phyloP scores from a whole-genome alignment of 1,140 invertebrate species.

The Pseudomyrmex flavicornis region DNA sequence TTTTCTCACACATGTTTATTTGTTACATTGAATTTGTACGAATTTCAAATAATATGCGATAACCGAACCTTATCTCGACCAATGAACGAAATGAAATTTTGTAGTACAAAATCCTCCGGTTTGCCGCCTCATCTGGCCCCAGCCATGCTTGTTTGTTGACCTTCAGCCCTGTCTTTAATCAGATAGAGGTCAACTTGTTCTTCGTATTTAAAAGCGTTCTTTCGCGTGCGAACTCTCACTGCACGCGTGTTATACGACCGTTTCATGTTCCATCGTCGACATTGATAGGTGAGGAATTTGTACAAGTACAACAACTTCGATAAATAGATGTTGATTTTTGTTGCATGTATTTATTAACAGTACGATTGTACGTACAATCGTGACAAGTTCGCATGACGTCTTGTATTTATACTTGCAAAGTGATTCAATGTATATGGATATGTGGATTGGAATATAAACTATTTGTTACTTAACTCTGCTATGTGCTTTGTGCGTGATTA shows the following conservation, averaged over 20 bases:
- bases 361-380: background rate
- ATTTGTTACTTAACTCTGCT: background rate
- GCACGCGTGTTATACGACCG: background rate
- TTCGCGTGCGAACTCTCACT: conserved; percentile 31
- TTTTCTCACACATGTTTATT: background rate
- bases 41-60: background rate
- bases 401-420: background rate
- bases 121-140: conserved; percentile 20
- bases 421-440: background rate
- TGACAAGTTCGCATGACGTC: background rate
- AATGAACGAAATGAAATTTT: conserved; percentile 43
- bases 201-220: conserved; percentile 10
- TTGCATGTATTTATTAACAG: background rate
- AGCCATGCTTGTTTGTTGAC: conserved; percentile 68
- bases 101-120: conserved; percentile 33
- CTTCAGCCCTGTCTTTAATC: conserved; percentile 70
- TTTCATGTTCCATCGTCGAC: background rate
- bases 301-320: background rate
- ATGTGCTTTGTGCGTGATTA: background rate
- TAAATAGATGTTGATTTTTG: background rate
- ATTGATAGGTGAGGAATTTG: conserved; percentile 14
- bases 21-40: background rate
- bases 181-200: conserved; percentile 77
- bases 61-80: background rate
- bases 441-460: background rate